Base-by-base conservation (phyloP, 2,113 vertebrate genomes). In the Tangachromis dhanisi region DNA sequence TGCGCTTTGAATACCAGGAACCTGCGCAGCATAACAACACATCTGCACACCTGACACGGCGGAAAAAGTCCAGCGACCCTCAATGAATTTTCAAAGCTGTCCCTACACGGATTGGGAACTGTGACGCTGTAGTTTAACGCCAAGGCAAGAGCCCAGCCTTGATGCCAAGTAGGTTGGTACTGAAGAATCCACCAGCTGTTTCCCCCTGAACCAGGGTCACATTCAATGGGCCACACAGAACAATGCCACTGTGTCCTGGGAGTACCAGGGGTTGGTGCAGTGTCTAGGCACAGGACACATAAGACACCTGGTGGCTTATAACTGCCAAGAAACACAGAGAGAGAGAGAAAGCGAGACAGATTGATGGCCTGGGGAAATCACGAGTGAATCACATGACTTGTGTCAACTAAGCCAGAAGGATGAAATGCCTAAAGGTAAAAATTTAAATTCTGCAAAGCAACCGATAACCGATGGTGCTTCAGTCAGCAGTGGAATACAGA, bases 121-220 rank as follows among this genome's bases (percentile, higher is more conserved):
- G 82, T 83, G 86, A 92, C 40, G 13, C 24, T 85, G 87, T 68
- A 9, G 51, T 87, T 86, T 90, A 47, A 86, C 51, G 55, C 80
- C 14, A 4, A 88, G 84, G 87, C 86, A 81, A 38, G 80, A 83
- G 79, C 14, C 66, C 51, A 16, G 85, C 73, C 73, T 89, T 31
- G 3, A 81, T 94, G 94, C 92, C 95, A 93, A 92, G 86, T 85
- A 86, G 85, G 61, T 90, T 90, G 86, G 89, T 92, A 87, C 83
- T 91, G 88, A 88, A 91, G 89, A 92, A 93, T 92, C 89, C 92
- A 93, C 89, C 96, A 97, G 95, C 95, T 97, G 96, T 93, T 96
- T 96, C 96, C 96, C 93, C 63, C 85, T 90, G 81, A 93, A 92
- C 88, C 86, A 53, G 92, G 94, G 93, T 93, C 92, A 87, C 21